A percentile compares a stretch with the other conserved stretches of the same genome.
phyloP scores from a whole-genome alignment of 1,140 invertebrate species.

The Cecropterus lyciades region DNA sequence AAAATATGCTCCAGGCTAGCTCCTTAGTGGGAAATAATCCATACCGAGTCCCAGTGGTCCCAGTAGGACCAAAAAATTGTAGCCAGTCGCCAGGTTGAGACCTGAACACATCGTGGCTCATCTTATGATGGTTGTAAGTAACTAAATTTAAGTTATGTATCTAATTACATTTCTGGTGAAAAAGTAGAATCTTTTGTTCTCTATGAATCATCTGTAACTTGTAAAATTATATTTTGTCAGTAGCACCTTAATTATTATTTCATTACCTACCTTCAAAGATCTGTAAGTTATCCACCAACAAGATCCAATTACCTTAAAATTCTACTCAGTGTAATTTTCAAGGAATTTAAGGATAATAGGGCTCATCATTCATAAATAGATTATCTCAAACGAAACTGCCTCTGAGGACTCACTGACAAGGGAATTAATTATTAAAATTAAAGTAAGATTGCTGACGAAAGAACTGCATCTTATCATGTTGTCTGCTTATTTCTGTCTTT shows the following conservation, averaged over 20 bases:
- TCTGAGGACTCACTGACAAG: constrained; percentile 30
- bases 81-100: too few species aligned
- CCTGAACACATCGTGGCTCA: too few species aligned
- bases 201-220: not conserved
- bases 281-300: constrained; percentile 2
- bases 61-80: too few species aligned
- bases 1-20: too few species aligned
- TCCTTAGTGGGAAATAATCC: too few species aligned
- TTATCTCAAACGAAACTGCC: constrained; percentile 30
- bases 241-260: not conserved
- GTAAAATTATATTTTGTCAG: not conserved
- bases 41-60: too few species aligned
- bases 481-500: constrained; percentile 2
- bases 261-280: constrained; percentile 1
- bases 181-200: not conserved
- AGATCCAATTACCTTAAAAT: constrained; percentile 26
- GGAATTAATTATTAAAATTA: constrained; percentile 29
- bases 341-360: constrained; percentile 31
- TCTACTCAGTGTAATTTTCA: constrained; percentile 25
- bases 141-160: too few species aligned
- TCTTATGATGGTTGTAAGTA: too few species aligned
- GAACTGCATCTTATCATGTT: constrained; percentile 20
- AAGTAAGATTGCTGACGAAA: constrained; percentile 15
- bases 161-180: not conserved
- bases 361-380: constrained; percentile 34